These are phyloP conservation scores for Entomyzon cyanotis DNA, from an alignment of 2,113 vertebrate genomes.

Conservation along the genomic window DNA sequence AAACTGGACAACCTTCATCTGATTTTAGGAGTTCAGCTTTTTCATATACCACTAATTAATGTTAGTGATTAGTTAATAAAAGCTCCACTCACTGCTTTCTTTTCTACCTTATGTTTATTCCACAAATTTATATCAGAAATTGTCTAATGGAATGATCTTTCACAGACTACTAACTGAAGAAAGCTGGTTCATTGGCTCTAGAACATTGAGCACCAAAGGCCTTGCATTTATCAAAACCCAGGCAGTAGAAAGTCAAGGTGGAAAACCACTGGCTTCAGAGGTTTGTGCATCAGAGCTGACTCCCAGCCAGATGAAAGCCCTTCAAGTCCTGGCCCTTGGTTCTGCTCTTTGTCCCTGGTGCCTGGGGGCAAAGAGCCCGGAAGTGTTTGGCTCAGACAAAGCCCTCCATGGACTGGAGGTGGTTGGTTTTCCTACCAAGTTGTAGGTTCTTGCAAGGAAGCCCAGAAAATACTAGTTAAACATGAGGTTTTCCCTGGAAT, in stretches of 20 bases:
- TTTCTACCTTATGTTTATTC: not conserved
- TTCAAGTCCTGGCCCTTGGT: not conserved
- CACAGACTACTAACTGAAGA: not conserved
- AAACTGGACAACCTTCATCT: not conserved
- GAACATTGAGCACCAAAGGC: not conserved
- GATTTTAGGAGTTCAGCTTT: not conserved
- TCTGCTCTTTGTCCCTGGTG: not conserved
- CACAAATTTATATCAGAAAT: not conserved
- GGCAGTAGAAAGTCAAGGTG: not conserved
- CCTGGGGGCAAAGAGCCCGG: not conserved
- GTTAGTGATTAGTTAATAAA: not conserved
- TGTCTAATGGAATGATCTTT: not conserved
- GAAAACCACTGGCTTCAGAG: not conserved
- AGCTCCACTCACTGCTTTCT: not conserved
- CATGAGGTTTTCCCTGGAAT: not conserved
- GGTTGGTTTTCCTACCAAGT: not conserved
- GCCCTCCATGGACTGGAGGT: not conserved
- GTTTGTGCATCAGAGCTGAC: not conserved
- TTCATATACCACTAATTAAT: not conserved
- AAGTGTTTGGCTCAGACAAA: not conserved
- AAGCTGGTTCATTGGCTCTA: not conserved
- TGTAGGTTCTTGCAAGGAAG: not conserved
- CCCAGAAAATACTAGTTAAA: not conserved
- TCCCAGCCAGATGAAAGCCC: not conserved
- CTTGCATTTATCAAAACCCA: not conserved